Conservation (phyloP, 2,888 invertebrate genomes). For the Conus canariensis region DNA sequence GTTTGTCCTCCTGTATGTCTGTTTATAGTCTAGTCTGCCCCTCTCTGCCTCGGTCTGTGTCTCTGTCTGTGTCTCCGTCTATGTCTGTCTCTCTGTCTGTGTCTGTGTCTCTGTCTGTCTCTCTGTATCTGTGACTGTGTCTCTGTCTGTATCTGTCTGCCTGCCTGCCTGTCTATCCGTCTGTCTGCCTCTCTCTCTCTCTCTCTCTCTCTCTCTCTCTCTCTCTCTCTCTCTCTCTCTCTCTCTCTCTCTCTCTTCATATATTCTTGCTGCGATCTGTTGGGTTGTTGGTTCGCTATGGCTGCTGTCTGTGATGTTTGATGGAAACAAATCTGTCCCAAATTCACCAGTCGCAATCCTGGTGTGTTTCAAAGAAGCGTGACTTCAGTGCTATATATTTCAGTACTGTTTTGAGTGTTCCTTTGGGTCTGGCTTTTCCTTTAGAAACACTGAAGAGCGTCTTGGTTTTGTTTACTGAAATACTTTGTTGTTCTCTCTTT, state of each 20-base stretch:
- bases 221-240: not conserved
- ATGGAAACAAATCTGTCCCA: too few species aligned
- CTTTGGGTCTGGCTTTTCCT: too few species aligned
- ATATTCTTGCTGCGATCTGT: too few species aligned
- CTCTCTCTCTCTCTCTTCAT: not conserved
- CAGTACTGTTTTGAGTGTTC: too few species aligned
- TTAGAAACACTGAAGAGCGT: too few species aligned
- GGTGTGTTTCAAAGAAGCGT: too few species aligned
- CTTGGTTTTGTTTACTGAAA: too few species aligned
- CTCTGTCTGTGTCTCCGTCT: not conserved
- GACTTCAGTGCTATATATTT: too few species aligned
- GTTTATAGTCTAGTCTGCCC: not conserved
- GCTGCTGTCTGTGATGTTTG: too few species aligned
- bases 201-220: not conserved
- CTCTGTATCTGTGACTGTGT: not conserved
- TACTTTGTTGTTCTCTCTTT: too few species aligned
- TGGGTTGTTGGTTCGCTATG: too few species aligned
- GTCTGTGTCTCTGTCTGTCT: not conserved
- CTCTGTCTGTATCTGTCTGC: not conserved
- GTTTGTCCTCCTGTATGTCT: not conserved
- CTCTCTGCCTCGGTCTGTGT: not conserved
- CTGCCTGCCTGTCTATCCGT: not conserved
- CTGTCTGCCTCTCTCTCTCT: not conserved
- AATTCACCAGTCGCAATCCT: too few species aligned
- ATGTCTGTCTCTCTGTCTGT: not conserved